Evolutionary conservation across 2,888 invertebrate genomes (phyloP).

Genomic region (Orchesella flavescens): DNA sequence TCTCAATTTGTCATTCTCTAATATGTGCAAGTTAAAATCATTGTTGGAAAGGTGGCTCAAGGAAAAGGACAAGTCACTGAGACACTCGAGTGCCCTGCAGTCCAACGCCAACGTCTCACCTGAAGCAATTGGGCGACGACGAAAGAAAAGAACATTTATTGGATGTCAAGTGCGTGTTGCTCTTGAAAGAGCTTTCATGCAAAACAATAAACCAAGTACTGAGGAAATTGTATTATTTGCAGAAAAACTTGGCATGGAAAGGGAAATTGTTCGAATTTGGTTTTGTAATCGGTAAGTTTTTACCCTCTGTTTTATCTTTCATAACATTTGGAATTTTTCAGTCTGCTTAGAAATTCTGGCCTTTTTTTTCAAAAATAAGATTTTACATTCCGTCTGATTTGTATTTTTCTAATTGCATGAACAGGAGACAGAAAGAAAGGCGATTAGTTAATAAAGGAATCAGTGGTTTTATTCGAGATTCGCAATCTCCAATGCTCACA

Average conservation of each 20-base stretch:
- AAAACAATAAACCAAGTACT: slow-evolving; percentile 96
- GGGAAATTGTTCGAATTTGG: slow-evolving; percentile 94
- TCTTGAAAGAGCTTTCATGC: slow-evolving; percentile 92
- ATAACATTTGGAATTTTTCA: no score
- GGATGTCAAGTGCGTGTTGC: slow-evolving; percentile 95
- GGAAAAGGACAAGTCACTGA: slow-evolving; percentile 89
- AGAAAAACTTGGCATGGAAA: slow-evolving; percentile 95
- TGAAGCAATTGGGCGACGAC: slow-evolving; percentile 90
- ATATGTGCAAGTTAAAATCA: slow-evolving; percentile 99
- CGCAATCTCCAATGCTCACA: slow-evolving; percentile 68
- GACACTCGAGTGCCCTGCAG: slow-evolving; percentile 84
- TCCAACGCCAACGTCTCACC: slow-evolving; percentile 85
- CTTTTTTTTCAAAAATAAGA: slow-evolving; percentile 70
- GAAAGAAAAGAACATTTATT: slow-evolving; percentile 96
- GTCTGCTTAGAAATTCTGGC: slow-evolving; percentile 43
- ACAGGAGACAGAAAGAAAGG: slow-evolving; percentile 90
- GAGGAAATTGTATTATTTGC: slow-evolving; percentile 96
- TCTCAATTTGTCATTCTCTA: slow-evolving; percentile 97
- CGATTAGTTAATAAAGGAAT: slow-evolving; percentile 88
- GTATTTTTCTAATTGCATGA: slow-evolving; percentile 73
- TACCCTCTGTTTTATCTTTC: no score
- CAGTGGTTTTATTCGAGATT: slow-evolving; percentile 79
- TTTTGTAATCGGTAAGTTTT: slow-evolving; percentile 52
- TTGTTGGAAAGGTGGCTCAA: slow-evolving; percentile 97
- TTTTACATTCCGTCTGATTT: slow-evolving; percentile 70